These are phyloP conservation scores for Platichthys stellatus DNA, from an alignment of 2,113 vertebrate species.

Conservation along the genomic window DNA sequence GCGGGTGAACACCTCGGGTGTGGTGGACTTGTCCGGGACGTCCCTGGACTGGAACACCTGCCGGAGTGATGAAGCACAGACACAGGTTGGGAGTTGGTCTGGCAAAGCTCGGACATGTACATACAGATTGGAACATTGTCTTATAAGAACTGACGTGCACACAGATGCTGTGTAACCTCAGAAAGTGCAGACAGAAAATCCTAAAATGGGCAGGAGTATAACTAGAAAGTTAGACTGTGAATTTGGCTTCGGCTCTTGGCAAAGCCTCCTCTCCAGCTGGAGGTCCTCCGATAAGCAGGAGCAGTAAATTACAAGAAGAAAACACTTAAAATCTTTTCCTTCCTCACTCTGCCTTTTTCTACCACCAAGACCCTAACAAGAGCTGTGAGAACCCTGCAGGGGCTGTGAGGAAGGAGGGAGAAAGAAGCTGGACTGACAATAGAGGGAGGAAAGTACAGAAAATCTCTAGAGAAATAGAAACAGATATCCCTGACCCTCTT, in stretches of 20 bases:
- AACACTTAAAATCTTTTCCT: conserved; percentile 40
- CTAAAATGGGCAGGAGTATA: conserved; percentile 10
- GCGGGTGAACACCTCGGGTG: conserved; percentile 96
- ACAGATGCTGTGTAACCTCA: not conserved
- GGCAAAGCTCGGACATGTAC: not conserved
- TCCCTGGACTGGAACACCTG: conserved; percentile 96
- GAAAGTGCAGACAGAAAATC: not conserved
- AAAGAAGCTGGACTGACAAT: conserved; percentile 42
- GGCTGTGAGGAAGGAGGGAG: conserved; percentile 24
- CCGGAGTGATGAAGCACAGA: conserved; percentile 40
- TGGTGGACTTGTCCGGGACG: conserved; percentile 89
- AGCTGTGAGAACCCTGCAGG: conserved; percentile 56
- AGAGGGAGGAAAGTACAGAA: conserved; percentile 17
- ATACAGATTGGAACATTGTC: not conserved
- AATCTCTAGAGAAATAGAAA: conserved; percentile 54
- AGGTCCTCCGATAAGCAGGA: conserved; percentile 53
- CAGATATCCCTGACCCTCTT: conserved; percentile 50
- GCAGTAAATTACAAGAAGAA: conserved; percentile 46
- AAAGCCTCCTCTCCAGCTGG: conserved; percentile 31
- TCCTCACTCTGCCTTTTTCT: conserved; percentile 42
- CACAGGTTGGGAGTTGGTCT: not conserved
- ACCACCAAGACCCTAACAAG: conserved; percentile 51
- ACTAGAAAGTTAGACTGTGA: conserved; percentile 20
- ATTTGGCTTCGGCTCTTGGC: conserved; percentile 17
- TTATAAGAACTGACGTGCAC: not conserved